phyloP scores from a whole-genome alignment of 2,113 vertebrate species.

The Nanger granti region DNA sequence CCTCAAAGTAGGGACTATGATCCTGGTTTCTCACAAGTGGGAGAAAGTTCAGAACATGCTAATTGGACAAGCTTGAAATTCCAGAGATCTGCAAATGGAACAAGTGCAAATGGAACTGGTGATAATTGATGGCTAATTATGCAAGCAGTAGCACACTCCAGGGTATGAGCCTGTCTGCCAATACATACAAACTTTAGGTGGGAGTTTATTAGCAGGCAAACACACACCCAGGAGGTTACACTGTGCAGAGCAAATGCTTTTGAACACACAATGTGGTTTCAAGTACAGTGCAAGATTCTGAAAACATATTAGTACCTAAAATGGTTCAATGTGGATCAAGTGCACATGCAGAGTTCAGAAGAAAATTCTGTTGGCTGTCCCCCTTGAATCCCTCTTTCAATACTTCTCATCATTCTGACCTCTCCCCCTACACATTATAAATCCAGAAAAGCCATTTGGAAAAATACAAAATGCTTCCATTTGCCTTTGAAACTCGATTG shows the following conservation, averaged over 20 bases:
- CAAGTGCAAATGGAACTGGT: slow-evolving; percentile 63
- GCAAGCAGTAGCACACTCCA: slow-evolving; percentile 49
- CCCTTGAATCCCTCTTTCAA: not conserved
- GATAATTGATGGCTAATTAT: slow-evolving; percentile 70
- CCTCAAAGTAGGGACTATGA: not conserved
- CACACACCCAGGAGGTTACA: not conserved
- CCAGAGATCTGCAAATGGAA: slow-evolving; percentile 54
- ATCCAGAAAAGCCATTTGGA: not conserved
- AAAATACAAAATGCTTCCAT: not conserved
- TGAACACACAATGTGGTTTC: not conserved
- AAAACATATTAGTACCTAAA: not conserved
- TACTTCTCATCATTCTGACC: not conserved
- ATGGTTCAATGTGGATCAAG: not conserved
- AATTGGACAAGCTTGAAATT: slow-evolving; percentile 30
- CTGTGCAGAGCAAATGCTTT: slow-evolving; percentile 14
- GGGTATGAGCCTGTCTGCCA: slow-evolving; percentile 46
- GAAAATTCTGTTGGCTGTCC: not conserved
- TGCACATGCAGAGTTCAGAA: not conserved
- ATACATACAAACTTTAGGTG: not conserved
- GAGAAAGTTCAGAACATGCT: slow-evolving; percentile 36
- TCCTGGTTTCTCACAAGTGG: slow-evolving; percentile 26
- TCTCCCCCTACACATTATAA: not conserved
- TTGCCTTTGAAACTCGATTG: slow-evolving; percentile 3
- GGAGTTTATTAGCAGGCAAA: slow-evolving; percentile 40
- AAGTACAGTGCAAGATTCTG: not conserved